These are phyloP conservation scores for Telenomus remus DNA, from an alignment of 1,140 invertebrate genomes.

Conservation along the genomic window DNA sequence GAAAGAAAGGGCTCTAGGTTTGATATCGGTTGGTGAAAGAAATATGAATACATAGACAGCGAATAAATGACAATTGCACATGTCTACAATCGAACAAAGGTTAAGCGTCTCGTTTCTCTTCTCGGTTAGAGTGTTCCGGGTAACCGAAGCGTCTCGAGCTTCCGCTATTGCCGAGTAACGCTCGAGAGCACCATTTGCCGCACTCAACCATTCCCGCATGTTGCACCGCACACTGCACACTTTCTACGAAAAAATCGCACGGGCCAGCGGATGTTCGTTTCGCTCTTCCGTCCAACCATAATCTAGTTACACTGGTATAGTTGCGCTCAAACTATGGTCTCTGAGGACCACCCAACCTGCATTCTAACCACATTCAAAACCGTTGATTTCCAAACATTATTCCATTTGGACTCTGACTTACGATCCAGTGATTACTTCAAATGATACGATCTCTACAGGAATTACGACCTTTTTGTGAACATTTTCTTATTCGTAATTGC, in stretches of 20 bases:
- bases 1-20: constrained; percentile 8
- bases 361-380: constrained; percentile 18
- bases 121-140: constrained; percentile 14
- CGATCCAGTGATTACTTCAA: too few relatives aligned
- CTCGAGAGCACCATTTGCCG: constrained; percentile 9
- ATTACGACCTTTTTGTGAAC: too few relatives aligned
- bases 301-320: constrained; percentile 25
- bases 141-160: constrained; percentile 28
- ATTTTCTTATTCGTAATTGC: too few relatives aligned
- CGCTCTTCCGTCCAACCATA: constrained; percentile 12
- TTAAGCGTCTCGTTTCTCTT: constrained; percentile 30
- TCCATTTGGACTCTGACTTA: not conserved
- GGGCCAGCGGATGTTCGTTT: constrained; percentile 14
- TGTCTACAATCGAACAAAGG: constrained; percentile 26
- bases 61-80: constrained; percentile 28
- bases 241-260: constrained; percentile 24
- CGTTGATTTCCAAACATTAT: constrained; percentile 22
- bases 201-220: constrained; percentile 2
- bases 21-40: constrained; percentile 18
- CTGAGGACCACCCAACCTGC: constrained; percentile 17
- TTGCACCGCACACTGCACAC: constrained; percentile 10
- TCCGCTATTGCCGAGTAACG: constrained; percentile 19
- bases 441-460: too few relatives aligned
- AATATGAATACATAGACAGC: constrained; percentile 17
- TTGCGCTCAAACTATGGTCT: constrained; percentile 19